These are phyloP conservation scores for Pseudorhombus dupliciocellatus DNA, from an alignment of 2,113 vertebrate genomes.

Conservation along the genomic window DNA sequence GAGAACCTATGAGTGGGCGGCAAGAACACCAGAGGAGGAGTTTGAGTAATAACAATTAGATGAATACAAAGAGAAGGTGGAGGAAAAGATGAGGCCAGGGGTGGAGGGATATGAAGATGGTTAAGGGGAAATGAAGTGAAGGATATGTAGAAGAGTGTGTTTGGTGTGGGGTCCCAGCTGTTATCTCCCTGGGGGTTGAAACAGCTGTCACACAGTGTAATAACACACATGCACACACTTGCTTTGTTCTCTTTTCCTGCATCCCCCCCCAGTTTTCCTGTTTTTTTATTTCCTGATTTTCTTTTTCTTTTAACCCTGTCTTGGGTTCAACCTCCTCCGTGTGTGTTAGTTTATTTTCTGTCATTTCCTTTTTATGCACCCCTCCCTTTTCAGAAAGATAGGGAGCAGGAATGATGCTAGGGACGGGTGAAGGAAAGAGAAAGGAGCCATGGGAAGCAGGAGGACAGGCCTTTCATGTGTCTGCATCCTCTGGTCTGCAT, in stretches of 20 bases:
- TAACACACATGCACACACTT: slow-evolving; percentile 73
- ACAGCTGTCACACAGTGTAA: slow-evolving; percentile 87
- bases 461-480: slow-evolving; percentile 70
- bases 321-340: slow-evolving; percentile 56
- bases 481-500: slow-evolving; percentile 71
- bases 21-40: slow-evolving; percentile 13
- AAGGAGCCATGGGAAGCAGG: slow-evolving; percentile 56
- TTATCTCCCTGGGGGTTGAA: slow-evolving; percentile 87
- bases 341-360: slow-evolving; percentile 29
- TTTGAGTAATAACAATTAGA: slow-evolving; percentile 46
- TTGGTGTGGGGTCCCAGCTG: slow-evolving; percentile 83
- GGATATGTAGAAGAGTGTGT: slow-evolving; percentile 60
- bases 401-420: slow-evolving; percentile 49
- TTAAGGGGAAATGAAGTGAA: slow-evolving; percentile 66
- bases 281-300: slow-evolving; percentile 28
- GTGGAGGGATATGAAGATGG: slow-evolving; percentile 64
- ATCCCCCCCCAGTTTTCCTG: slow-evolving; percentile 24
- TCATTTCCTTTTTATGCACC: slow-evolving; percentile 59
- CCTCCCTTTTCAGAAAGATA: slow-evolving; percentile 37
- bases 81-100: slow-evolving; percentile 62
- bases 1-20: background rate
- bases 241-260: slow-evolving; percentile 71
- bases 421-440: slow-evolving; percentile 68
- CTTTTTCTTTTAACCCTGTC: slow-evolving; percentile 19
- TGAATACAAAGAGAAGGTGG: slow-evolving; percentile 38